Conservation (phyloP, 1,140 invertebrate genomes). For the Calosoma granatense region DNA sequence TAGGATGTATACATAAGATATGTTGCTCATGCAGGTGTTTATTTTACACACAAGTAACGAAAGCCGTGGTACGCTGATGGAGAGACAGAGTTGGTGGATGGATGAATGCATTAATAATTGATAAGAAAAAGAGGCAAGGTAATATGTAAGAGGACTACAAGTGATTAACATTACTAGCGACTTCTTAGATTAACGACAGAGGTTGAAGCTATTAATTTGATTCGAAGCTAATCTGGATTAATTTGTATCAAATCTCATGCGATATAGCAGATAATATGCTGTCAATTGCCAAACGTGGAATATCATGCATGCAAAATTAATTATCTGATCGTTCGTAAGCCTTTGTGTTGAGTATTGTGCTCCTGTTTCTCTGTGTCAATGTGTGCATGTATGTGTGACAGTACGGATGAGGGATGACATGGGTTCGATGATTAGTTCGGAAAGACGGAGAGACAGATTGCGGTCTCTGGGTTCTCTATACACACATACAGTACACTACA, state of each 20-base stretch:
- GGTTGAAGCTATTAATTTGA: not conserved
- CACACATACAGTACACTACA: too few relatives aligned
- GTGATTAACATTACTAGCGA: too few relatives aligned
- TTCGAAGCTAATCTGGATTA: not conserved
- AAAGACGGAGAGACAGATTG: not conserved
- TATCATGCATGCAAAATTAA: slow-evolving; percentile 2
- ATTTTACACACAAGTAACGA: too few relatives aligned
- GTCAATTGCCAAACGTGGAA: slow-evolving; percentile 3
- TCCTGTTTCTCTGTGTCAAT: not conserved
- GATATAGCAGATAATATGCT: not conserved
- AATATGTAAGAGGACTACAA: too few relatives aligned
- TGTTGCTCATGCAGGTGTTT: too few relatives aligned
- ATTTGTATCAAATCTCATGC: not conserved
- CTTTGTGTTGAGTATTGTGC: not conserved
- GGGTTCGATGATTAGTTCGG: not conserved
- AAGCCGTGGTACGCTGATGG: too few relatives aligned
- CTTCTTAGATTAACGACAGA: too few relatives aligned
- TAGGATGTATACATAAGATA: too few relatives aligned
- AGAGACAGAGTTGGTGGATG: too few relatives aligned
- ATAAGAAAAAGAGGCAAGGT: too few relatives aligned
- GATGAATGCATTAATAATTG: too few relatives aligned
- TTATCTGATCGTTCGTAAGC: not conserved
- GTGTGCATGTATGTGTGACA: slow-evolving; percentile 9
- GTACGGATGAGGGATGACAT: slow-evolving; percentile 4
- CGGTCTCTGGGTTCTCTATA: too few relatives aligned